Percentiles rank a stretch among this genome's conserved stretches.
phyloP scores from a whole-genome alignment of 2,888 invertebrate genomes.

The Anthophora plumipes region DNA sequence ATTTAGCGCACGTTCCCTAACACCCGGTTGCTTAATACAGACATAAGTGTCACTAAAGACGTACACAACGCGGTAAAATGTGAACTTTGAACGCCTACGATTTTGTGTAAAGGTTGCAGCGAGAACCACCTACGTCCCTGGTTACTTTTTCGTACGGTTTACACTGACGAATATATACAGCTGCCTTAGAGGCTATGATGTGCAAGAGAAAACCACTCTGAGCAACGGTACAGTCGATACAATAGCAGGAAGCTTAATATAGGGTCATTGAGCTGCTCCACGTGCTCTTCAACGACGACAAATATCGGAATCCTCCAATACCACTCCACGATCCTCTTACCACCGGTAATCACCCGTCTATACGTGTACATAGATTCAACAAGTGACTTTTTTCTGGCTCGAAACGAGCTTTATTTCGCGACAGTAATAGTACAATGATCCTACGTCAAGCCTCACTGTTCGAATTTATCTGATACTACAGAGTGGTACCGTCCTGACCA shows the following conservation, averaged over 20 bases:
- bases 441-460: no score
- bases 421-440: no score
- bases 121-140: slow-evolving; percentile 11
- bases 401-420: background rate
- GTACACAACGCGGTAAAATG: slow-evolving; percentile 28
- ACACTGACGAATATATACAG: background rate
- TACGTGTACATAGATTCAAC: slow-evolving; percentile 50
- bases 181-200: background rate
- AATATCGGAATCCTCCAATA: slow-evolving; percentile 7
- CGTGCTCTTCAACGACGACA: background rate
- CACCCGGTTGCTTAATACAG: no score
- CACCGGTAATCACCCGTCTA: slow-evolving; percentile 30
- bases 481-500: slow-evolving; percentile 39
- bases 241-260: background rate
- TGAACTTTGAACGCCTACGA: slow-evolving; percentile 29
- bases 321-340: slow-evolving; percentile 33
- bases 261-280: background rate
- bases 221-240: background rate
- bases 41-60: background rate
- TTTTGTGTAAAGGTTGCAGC: slow-evolving; percentile 34
- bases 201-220: background rate
- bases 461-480: background rate
- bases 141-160: slow-evolving; percentile 6
- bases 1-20: no score
- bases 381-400: slow-evolving; percentile 44